Conservation (phyloP, 2,113 vertebrate species). For the Hydropotes inermis region DNA sequence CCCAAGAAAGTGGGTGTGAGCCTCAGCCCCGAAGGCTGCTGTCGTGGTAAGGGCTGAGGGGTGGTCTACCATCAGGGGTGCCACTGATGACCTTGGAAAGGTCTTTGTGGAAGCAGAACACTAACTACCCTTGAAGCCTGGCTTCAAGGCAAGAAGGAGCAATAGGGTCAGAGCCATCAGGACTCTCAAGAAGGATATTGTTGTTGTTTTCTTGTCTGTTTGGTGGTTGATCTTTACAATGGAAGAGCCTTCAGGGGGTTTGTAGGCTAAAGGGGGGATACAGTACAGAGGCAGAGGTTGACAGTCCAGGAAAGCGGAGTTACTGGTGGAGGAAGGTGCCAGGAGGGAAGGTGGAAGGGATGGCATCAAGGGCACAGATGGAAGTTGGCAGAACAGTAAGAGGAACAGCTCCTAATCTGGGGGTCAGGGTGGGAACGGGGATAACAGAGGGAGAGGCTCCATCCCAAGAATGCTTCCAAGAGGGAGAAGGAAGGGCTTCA, state of each 20-base stretch:
- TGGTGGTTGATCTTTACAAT: neutral
- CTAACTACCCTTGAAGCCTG: neutral
- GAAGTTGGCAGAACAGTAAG: neutral
- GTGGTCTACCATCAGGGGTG: neutral
- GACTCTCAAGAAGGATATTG: rapidly evolving
- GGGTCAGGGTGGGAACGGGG: too few relatives aligned
- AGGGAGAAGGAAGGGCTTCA: neutral
- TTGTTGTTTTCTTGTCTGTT: neutral
- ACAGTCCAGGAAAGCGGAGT: neutral
- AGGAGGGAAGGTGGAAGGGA: neutral
- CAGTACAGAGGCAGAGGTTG: neutral
- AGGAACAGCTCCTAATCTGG: neutral
- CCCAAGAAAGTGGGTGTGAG: neutral
- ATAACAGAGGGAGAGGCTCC: neutral
- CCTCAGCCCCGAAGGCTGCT: neutral
- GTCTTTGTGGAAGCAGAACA: neutral
- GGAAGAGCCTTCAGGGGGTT: neutral
- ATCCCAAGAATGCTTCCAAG: neutral
- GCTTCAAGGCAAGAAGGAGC: neutral
- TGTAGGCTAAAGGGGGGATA: neutral
- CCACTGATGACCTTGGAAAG: neutral
- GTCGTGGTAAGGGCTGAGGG: neutral
- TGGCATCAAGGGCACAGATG: neutral
- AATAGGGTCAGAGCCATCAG: neutral
- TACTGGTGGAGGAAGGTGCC: neutral